phyloP scores from a whole-genome alignment of 1,140 invertebrate species.

The Pantala flavescens region DNA sequence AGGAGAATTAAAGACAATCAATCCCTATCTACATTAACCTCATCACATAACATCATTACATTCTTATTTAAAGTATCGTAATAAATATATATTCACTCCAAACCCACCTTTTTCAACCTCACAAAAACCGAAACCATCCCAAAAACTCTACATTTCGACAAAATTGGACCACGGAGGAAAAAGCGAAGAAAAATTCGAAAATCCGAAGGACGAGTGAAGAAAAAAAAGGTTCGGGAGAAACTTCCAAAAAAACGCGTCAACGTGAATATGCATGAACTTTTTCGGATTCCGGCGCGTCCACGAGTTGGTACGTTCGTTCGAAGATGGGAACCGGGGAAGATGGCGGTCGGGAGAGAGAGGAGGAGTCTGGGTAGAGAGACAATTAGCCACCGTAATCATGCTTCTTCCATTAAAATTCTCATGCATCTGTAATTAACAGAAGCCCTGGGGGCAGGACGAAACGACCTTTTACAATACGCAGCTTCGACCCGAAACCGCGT shows the following conservation, averaged over 20 bases:
- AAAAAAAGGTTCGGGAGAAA: background rate
- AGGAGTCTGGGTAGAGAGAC: background rate
- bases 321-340: background rate
- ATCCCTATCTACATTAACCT: too few relatives aligned
- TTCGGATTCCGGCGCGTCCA: too few relatives aligned
- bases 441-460: background rate
- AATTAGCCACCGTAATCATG: conserved; percentile 9
- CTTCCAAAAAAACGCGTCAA: too few relatives aligned
- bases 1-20: too few relatives aligned
- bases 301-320: too few relatives aligned
- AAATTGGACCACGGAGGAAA: background rate
- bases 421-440: conserved; percentile 7
- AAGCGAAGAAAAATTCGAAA: background rate
- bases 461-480: conserved; percentile 6
- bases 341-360: background rate
- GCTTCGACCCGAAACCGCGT: background rate
- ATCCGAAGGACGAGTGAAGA: background rate
- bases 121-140: too few relatives aligned
- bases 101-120: too few relatives aligned
- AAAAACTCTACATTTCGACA: too few relatives aligned
- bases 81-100: too few relatives aligned
- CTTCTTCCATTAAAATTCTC: background rate
- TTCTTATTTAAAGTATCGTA: too few relatives aligned
- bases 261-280: too few relatives aligned
- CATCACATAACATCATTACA: too few relatives aligned